Base-by-base conservation (phyloP, 2,113 vertebrate species). In the Ploceus nigricollis region DNA sequence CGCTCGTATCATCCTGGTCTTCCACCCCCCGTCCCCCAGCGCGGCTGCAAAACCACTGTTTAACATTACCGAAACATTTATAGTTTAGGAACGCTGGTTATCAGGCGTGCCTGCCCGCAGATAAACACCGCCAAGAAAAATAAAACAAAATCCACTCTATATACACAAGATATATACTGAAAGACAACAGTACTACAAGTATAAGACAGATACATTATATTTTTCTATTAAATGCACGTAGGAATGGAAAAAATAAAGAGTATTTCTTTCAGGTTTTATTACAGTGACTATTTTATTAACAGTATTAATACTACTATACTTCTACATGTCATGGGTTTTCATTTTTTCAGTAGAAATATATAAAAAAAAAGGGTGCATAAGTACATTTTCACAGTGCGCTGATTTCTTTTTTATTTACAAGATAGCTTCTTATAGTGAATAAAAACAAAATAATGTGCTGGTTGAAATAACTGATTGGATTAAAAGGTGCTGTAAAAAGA, bases 301-400 rank as follows among this genome's bases (percentile, higher is more conserved):
- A 97, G 94, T 94, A 96, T 96, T 96, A 97, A 97, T 96, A 96
- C 90, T 94, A 97, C 86, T 96, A 97, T 92, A 84, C 91, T 96
- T 97, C 97, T 98, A 98, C 95, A 98, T 33, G n/a, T 97, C 96
- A 97, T 81, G 96, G 90, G 76, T 82, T 97, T 97, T 96, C 90
- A 94, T 86, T 96, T 97, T 58, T 97, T 98, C 97, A 97, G 95
- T 97, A 97, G 96, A 97, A 98, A 97, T 98, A 98, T 97, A 97
- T 97, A 93, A 85, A 97, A 98, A 98, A 97, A 90, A n/a, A 92
- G 97, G 97, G 98, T 98, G 98, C 98, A 98, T 97, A 98, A 96
- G 97, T 98, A 98, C 97, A 98, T 98, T 97, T 98, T 98, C 98
- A 98, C 98, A 98, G 98, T 98, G 98, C 92, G 97, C 97, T 97